These are phyloP conservation scores for Agrypnus murinus DNA, from an alignment of 2,888 invertebrate species.

Conservation along the genomic window DNA sequence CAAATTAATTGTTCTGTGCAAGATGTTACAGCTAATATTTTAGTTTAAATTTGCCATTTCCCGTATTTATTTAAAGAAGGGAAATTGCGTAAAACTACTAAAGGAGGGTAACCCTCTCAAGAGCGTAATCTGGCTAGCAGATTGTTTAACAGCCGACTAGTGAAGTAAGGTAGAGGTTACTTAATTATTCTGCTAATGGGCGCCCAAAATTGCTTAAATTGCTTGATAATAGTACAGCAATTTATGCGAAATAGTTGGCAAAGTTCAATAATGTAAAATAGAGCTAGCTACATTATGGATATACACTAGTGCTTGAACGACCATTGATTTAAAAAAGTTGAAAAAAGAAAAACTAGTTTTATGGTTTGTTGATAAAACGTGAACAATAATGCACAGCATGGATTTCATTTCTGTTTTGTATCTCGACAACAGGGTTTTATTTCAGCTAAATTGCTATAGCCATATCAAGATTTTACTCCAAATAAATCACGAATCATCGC, in stretches of 20 bases:
- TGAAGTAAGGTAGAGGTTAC: conserved; percentile 20
- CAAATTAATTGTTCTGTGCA: neutral
- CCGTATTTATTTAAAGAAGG: neutral
- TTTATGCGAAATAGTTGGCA: conserved; percentile 23
- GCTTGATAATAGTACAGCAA: conserved; percentile 12
- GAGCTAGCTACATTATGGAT: neutral
- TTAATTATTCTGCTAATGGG: conserved; percentile 29
- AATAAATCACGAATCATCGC: neutral
- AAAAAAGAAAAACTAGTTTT: neutral
- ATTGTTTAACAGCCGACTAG: conserved; percentile 9
- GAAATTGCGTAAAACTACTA: conserved; percentile 11
- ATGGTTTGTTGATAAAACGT: neutral
- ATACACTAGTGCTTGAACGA: neutral
- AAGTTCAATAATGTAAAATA: conserved; percentile 17
- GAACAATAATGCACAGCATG: neutral
- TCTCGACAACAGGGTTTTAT: neutral
- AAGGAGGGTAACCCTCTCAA: neutral
- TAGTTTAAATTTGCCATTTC: neutral
- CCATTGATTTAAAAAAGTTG: neutral
- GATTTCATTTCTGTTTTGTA: neutral
- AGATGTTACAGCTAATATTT: neutral
- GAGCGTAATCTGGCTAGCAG: conserved; percentile 18
- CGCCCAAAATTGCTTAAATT: conserved; percentile 27
- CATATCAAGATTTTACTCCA: neutral
- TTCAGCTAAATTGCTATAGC: neutral